phyloP scores from a whole-genome alignment of 2,113 vertebrate genomes.

The Perccottus glenii region DNA sequence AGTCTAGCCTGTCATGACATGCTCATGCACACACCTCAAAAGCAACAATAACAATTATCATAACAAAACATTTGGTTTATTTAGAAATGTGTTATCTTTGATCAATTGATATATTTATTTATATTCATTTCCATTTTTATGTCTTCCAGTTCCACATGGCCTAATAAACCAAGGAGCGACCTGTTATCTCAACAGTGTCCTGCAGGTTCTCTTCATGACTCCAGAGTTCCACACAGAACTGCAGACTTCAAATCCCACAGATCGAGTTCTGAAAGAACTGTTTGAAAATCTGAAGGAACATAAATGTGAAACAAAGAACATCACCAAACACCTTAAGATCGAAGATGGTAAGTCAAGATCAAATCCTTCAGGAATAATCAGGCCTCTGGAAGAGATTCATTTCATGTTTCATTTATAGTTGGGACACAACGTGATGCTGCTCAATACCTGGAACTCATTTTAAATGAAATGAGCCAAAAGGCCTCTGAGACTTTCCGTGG shows the following conservation, averaged over 20 bases:
- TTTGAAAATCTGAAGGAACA: constrained; percentile 24
- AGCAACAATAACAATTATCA: too few relatives aligned
- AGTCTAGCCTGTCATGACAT: too few relatives aligned
- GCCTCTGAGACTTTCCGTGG: constrained; percentile 46
- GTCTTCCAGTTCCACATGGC: constrained; percentile 23
- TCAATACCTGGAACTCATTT: constrained; percentile 56
- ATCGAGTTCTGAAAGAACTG: constrained; percentile 28
- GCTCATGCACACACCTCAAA: too few relatives aligned
- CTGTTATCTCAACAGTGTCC: constrained; percentile 61
- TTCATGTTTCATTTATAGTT: constrained; percentile 20
- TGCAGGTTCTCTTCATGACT: constrained; percentile 38
- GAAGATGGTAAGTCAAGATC: constrained; percentile 31
- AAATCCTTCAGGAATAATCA: background rate
- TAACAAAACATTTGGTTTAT: too few relatives aligned
- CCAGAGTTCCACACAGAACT: constrained; percentile 42
- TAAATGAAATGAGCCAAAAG: constrained; percentile 9
- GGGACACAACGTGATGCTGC: constrained; percentile 60
- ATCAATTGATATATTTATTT: too few relatives aligned
- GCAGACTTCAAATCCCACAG: constrained; percentile 16
- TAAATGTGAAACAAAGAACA: constrained; percentile 10
- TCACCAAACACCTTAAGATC: constrained; percentile 36
- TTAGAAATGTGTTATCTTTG: too few relatives aligned
- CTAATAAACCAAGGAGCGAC: constrained; percentile 59
- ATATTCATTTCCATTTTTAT: too few relatives aligned
- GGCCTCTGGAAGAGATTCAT: background rate